Base-by-base conservation (phyloP, 1,140 invertebrate genomes). In the Cotesia vestalis region DNA sequence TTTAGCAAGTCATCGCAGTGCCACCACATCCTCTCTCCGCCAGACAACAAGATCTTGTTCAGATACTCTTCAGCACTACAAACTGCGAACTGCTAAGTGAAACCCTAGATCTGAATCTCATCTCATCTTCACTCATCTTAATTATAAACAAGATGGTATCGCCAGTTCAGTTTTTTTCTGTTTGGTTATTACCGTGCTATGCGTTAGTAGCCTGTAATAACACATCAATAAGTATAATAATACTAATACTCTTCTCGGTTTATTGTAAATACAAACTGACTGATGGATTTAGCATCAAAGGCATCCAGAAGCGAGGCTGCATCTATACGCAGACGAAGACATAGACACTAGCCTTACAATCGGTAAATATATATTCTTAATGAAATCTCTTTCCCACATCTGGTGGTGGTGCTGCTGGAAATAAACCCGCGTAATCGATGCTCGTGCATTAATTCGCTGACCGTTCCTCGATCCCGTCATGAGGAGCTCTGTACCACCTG, bases 401-500 rank as follows among this genome's bases (percentile, higher is more conserved):
- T 61, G 62, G 6, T 40, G 4, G 34, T 46, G 40, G 6, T 46
- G 40, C 40, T 46, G 40, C 40, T 46, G 40, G n/a, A 17, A 51
- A 36, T 51, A 35, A 75, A 73, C 77, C 78, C 76, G 76, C 77
- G 79, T 84, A 85, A 85, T 84, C 83, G 83, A 85, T 85, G 82
- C 80, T 69, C 75, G 78, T 71, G 81, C 83, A 85, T 85, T 83
- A 84, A 85, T 85, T 84, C 81, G 75, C 83, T 78, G 78, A 76
- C 80, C 76, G 77, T 76, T 80, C 75, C 72, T 66, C 72, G 73
- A 69, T 74, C 75, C 79, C 79, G 75, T 81, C 80, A 81, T 75
- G 62, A 77, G 69, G 55, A 76, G 78, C 38, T 40, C 53, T 57
- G 67, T 74, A 77, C 74, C 75, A 76, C 76, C 76, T 74, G 78